Evolutionary conservation across 2,113 vertebrate genomes (phyloP).

Genomic region (Epinephelus fuscoguttatus): DNA sequence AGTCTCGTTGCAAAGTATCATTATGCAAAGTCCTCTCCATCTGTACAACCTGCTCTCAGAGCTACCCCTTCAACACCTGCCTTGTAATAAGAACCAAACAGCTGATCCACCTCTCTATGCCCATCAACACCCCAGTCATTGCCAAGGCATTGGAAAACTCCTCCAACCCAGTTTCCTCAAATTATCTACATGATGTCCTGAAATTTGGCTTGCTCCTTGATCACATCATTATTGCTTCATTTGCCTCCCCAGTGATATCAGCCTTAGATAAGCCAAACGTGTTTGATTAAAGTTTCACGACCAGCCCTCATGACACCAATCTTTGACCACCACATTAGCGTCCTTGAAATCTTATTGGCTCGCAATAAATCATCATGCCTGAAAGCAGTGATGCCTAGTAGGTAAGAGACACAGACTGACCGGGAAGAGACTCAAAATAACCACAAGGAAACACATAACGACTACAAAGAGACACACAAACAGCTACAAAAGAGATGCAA

Average conservation of each 20-base stretch:
- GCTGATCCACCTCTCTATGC: constrained; percentile 46
- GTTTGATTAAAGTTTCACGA: constrained; percentile 35
- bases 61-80: constrained; percentile 51
- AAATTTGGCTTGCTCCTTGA: constrained; percentile 45
- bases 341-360: constrained; percentile 24
- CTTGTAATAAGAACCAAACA: constrained; percentile 46
- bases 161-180: constrained; percentile 24
- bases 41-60: constrained; percentile 51
- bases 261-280: constrained; percentile 32
- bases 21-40: constrained; percentile 48
- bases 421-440: too few species aligned
- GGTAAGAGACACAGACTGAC: too few species aligned
- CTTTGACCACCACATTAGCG: constrained; percentile 19
- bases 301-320: constrained; percentile 8
- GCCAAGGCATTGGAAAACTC: constrained; percentile 35
- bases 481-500: too few species aligned
- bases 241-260: constrained; percentile 16
- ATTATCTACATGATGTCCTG: constrained; percentile 36
- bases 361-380: constrained; percentile 14
- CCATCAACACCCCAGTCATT: constrained; percentile 28
- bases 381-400: neutral
- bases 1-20: constrained; percentile 48
- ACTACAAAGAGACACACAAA: too few species aligned
- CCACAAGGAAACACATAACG: too few species aligned
- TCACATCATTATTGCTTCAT: constrained; percentile 44